phyloP scores from a whole-genome alignment of 2,113 vertebrate species.

The Oreochromis niloticus region DNA sequence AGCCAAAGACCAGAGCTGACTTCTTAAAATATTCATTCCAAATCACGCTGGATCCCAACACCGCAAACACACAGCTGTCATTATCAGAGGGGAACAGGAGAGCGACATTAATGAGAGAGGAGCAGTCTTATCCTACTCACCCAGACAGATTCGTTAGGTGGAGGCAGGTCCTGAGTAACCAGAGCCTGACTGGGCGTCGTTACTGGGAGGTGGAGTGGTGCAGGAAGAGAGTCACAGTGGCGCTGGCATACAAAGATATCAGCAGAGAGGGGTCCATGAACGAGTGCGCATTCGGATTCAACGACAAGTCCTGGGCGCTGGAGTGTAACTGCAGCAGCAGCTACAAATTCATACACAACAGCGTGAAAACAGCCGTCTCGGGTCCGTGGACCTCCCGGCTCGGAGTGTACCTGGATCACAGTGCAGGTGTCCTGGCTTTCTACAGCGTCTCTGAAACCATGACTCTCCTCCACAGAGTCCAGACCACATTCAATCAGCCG shows the following conservation, averaged over 20 bases:
- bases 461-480: background rate
- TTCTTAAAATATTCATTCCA: background rate
- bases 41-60: background rate
- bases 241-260: background rate
- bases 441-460: background rate
- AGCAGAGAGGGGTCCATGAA: background rate
- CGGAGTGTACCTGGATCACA: background rate
- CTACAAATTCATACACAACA: background rate
- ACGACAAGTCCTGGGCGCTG: background rate
- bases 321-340: background rate
- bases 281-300: background rate
- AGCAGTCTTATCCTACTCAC: background rate
- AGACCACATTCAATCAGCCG: rapidly evolving
- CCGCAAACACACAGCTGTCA: background rate
- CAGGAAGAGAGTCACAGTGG: background rate
- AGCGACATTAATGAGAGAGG: background rate
- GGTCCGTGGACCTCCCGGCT: background rate
- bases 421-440: background rate
- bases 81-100: background rate
- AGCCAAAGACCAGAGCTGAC: background rate
- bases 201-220: background rate
- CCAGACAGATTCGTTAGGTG: background rate
- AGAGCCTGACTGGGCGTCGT: background rate
- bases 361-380: background rate
- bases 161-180: background rate